Base-by-base conservation (phyloP, 1,140 invertebrate species). In the Drosophila tani region DNA sequence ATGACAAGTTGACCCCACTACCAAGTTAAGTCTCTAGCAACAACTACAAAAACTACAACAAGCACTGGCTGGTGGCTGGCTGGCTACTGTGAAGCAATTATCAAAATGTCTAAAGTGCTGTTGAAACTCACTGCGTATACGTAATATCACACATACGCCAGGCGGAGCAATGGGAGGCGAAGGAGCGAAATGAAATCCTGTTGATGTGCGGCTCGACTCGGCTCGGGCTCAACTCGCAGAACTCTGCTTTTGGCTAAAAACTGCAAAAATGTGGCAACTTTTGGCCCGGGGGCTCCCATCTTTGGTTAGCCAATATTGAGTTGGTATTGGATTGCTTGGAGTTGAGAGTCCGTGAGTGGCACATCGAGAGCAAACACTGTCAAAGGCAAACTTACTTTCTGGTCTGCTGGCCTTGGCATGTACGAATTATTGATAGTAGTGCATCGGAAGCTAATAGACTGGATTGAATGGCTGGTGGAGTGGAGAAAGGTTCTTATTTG, bases 1-100 rank as follows among this genome's bases (percentile, higher is more conserved):
- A 78, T 86, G 82, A 86, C 82, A 85, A 86, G 82, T 86, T 86
- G 82, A 78, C 78, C 80, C 74, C 63, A 43, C 57, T 73, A 51
- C 45, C 62, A 46, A 76, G 51, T 15, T 74, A 63, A 63, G 32
- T 46, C 71, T 50, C 53, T 45, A 53, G 21, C 51, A 55, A 65
- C 41, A 81, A 45, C 27, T 53, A 57, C 45, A 73, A 55, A 55
- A 55, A 19, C 51, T 55, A 11, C 51, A 55, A 21, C 53, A 21
- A 56, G 53, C 11, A 56, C 35, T 29, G 27, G 27, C 5, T 29
- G 53, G 8, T 40, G 32, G 32, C 32, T 41, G 21, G 35, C 38
- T 56, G 35, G 53, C 50, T 65, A 57, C 59, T 75, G 51, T 63
- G 50, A 65, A 65, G 70, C 73, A 75, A 75, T 75, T 75, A 75